Evolutionary conservation across 2,797 vertebrate species (phyloP).

Genomic region (Hippocampus kuda): DNA sequence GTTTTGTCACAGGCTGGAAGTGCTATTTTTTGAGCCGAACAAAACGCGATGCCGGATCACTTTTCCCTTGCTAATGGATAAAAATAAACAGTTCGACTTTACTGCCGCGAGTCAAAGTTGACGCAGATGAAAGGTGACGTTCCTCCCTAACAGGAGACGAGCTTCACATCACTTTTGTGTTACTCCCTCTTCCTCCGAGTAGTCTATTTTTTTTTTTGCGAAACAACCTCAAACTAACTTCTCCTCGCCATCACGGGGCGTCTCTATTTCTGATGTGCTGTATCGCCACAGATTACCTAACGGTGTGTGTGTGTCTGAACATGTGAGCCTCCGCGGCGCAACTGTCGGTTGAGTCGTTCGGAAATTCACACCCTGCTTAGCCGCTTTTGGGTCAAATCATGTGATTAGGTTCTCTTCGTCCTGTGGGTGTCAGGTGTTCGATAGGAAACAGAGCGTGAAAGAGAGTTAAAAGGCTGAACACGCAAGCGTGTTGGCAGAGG

Average conservation of each 20-base stretch:
- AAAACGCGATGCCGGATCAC: neutral
- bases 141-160: conserved; percentile 17
- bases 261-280: conserved; percentile 49
- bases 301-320: conserved; percentile 9
- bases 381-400: neutral
- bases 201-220: conserved; percentile 6
- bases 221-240: conserved; percentile 38
- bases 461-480: neutral
- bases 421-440: conserved; percentile 6
- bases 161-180: conserved; percentile 14
- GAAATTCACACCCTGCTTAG: conserved; percentile 1
- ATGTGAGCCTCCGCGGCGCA: conserved; percentile 15
- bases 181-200: conserved; percentile 8
- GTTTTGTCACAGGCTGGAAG: neutral
- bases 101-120: conserved; percentile 17
- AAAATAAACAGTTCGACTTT: conserved; percentile 22
- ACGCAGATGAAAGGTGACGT: conserved; percentile 27
- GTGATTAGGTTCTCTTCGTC: neutral
- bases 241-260: conserved; percentile 26
- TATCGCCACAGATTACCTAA: conserved; percentile 53
- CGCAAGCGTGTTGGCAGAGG: neutral
- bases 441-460: conserved; percentile 3
- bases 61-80: conserved; percentile 12
- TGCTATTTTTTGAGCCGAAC: neutral
- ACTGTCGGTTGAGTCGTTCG: conserved; percentile 6